Evolutionary conservation across 2,888 invertebrate species (phyloP).

Genomic region (Caenorhabditis macrosperma): DNA sequence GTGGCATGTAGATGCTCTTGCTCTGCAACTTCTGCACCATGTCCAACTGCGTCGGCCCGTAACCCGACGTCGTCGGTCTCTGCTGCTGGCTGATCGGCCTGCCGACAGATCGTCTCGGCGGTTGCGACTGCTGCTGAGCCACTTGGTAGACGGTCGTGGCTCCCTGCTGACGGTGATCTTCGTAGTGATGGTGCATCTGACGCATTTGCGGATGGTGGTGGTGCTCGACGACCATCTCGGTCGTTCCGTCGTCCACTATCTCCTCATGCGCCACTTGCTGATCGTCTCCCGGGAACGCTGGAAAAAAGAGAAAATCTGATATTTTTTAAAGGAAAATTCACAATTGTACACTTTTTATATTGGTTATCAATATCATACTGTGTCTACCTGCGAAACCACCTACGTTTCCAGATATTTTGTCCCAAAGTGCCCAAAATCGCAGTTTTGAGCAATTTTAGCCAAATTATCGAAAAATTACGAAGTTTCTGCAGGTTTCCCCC

Average conservation of each 20-base stretch:
- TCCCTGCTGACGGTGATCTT: neutral
- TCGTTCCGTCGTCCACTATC: conserved; percentile 50
- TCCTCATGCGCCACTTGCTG: conserved; percentile 58
- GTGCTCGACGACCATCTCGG: conserved; percentile 43
- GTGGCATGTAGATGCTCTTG: conserved; percentile 47
- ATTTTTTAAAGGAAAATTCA: too few species aligned
- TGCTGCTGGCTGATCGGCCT: neutral
- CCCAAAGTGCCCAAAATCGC: too few species aligned
- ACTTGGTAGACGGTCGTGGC: neutral
- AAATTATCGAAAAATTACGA: too few species aligned
- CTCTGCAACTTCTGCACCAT: conserved; percentile 48
- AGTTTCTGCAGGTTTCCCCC: too few species aligned
- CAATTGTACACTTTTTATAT: too few species aligned
- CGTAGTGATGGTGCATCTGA: conserved; percentile 6
- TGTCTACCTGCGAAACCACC: too few species aligned
- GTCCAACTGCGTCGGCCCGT: conserved; percentile 20
- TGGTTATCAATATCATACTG: too few species aligned
- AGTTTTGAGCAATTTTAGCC: too few species aligned
- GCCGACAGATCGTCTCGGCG: conserved; percentile 19
- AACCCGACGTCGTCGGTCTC: neutral
- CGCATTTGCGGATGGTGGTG: conserved; percentile 24
- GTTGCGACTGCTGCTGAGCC: conserved; percentile 1
- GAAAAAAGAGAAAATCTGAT: neutral
- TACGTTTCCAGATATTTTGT: too few species aligned
- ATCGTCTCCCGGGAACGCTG: conserved; percentile 27